Evolutionary conservation across 2,797 vertebrate genomes (phyloP).

Genomic region (Chelidonichthys spinosus): DNA sequence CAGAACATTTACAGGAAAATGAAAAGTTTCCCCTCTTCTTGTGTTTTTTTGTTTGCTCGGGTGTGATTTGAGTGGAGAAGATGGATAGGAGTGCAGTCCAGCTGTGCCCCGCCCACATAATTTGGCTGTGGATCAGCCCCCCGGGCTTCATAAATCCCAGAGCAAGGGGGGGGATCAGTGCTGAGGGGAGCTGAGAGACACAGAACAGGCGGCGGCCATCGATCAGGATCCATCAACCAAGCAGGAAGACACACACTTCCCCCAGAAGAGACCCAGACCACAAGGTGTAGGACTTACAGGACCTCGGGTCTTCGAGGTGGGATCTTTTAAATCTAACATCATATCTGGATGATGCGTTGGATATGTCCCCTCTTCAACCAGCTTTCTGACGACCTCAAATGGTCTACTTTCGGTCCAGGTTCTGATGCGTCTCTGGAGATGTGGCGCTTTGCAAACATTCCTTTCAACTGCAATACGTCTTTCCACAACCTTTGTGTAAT

Average conservation of each 20-base stretch:
- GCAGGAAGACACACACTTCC: slow-evolving; percentile 21
- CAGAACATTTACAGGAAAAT: slow-evolving; percentile 65
- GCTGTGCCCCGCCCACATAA: slow-evolving; percentile 79
- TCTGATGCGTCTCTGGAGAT: neutral
- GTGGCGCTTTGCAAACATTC: neutral
- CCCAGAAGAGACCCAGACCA: neutral
- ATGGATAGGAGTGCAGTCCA: slow-evolving; percentile 75
- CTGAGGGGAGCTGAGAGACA: slow-evolving; percentile 63
- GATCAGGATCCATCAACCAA: slow-evolving; percentile 66
- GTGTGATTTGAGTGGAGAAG: slow-evolving; percentile 65
- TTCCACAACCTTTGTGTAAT: neutral
- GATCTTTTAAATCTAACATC: neutral
- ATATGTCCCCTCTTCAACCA: neutral
- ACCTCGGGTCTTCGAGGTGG: neutral
- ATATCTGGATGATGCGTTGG: neutral
- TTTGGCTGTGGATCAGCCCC: slow-evolving; percentile 69
- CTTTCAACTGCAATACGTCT: neutral
- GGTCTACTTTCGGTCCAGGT: neutral
- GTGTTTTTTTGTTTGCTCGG: slow-evolving; percentile 10
- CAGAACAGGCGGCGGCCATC: slow-evolving; percentile 51
- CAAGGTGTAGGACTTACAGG: neutral
- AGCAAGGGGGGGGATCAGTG: slow-evolving; percentile 16
- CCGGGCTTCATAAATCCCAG: slow-evolving; percentile 76
- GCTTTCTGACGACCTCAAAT: neutral
- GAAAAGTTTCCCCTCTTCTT: slow-evolving; percentile 21